These are phyloP conservation scores for Acrocephalus kingi DNA, from an alignment of 2,113 vertebrate genomes.

Conservation along the genomic window DNA sequence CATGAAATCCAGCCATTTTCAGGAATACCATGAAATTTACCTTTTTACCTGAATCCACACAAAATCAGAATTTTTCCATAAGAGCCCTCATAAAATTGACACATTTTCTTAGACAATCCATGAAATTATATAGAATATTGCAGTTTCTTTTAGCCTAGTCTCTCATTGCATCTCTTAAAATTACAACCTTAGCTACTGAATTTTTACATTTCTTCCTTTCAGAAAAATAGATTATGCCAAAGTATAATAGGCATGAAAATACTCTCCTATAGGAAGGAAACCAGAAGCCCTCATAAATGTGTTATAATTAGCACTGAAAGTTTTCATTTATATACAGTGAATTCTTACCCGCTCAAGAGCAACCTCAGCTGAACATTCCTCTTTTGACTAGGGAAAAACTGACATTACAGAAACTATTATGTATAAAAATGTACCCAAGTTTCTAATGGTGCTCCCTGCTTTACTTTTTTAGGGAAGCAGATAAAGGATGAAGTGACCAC, in stretches of 20 bases:
- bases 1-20: slow-evolving; percentile 69
- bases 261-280: background rate
- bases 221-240: background rate
- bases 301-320: background rate
- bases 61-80: slow-evolving; percentile 72
- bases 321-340: background rate
- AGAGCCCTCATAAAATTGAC: slow-evolving; percentile 68
- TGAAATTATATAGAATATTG: slow-evolving; percentile 74
- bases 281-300: background rate
- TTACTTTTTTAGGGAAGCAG: background rate
- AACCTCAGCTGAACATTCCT: background rate
- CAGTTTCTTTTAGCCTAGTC: slow-evolving; percentile 41
- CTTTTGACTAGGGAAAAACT: background rate
- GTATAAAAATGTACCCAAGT: background rate
- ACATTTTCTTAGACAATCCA: slow-evolving; percentile 68
- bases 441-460: background rate
- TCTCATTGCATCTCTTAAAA: slow-evolving; percentile 49
- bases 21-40: slow-evolving; percentile 74
- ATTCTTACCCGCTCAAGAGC: background rate
- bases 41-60: slow-evolving; percentile 72
- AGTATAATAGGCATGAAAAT: slow-evolving; percentile 20
- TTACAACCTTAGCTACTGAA: slow-evolving; percentile 2
- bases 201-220: slow-evolving; percentile 18
- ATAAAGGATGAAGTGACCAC: background rate
- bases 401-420: background rate